A percentile compares a stretch with the other conserved stretches of the same genome.
phyloP scores from a whole-genome alignment of 2,113 vertebrate species.

The Hoplias malabaricus region DNA sequence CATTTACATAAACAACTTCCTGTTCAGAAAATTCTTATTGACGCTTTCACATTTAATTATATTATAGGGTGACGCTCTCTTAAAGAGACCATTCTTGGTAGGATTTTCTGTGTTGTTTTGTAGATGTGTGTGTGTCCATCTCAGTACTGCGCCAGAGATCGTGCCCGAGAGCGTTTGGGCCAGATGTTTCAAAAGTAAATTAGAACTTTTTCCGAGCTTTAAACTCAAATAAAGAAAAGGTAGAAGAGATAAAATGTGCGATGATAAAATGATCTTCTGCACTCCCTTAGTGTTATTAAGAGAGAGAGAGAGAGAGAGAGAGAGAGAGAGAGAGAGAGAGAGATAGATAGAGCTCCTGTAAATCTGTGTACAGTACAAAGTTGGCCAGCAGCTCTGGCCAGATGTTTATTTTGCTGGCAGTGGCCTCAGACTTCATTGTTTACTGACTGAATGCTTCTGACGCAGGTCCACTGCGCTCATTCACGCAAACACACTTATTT shows the following conservation, averaged over 20 bases:
- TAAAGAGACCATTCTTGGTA: too few relatives aligned
- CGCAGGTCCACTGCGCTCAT: slow-evolving; percentile 21
- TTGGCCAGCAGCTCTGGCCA: slow-evolving; percentile 5
- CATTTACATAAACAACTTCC: too few relatives aligned
- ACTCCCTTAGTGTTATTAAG: not conserved
- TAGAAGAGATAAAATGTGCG: not conserved
- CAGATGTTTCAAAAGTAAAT: too few relatives aligned
- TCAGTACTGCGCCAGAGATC: too few relatives aligned
- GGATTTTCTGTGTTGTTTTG: too few relatives aligned
- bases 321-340: not conserved
- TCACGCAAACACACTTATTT: slow-evolving; percentile 27
- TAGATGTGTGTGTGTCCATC: too few relatives aligned
- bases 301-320: not conserved
- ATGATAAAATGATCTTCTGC: not conserved
- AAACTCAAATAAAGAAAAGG: not conserved
- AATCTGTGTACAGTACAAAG: not conserved
- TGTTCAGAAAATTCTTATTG: too few relatives aligned
- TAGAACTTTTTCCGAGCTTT: not conserved
- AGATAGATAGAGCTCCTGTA: not conserved
- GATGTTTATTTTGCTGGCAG: slow-evolving; percentile 40
- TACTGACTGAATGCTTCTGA: slow-evolving; percentile 33
- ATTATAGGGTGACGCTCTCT: too few relatives aligned
- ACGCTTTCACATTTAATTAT: too few relatives aligned
- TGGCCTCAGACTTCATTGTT: slow-evolving; percentile 38
- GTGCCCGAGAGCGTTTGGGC: too few relatives aligned